Evolutionary conservation across 1,140 invertebrate species (phyloP).

Genomic region (Leptopilina boulardi): DNA sequence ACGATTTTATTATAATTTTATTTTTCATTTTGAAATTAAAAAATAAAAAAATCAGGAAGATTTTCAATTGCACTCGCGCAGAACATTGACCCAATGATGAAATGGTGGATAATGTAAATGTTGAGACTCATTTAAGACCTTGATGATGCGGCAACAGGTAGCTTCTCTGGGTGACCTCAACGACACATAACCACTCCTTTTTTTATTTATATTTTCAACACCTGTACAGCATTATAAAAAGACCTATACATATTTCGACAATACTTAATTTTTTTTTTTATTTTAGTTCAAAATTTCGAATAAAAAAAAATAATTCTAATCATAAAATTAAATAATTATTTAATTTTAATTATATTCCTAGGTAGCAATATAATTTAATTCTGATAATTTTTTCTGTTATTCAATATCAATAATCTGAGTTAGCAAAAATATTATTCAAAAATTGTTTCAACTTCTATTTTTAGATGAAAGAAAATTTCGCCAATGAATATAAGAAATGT

Average conservation of each 20-base stretch:
- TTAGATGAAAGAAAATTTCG: too few species aligned
- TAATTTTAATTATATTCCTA: too few species aligned
- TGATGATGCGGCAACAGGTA: not conserved
- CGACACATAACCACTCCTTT: slow-evolving; percentile 8
- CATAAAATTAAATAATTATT: too few species aligned
- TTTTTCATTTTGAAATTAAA: too few species aligned
- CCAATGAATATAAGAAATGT: not conserved
- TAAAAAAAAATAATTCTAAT: too few species aligned
- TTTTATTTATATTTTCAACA: slow-evolving; percentile 13
- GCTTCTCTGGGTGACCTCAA: slow-evolving; percentile 15
- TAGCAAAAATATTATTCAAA: too few species aligned
- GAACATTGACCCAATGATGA: slow-evolving; percentile 43
- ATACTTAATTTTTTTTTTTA: not conserved
- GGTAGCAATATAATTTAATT: too few species aligned
- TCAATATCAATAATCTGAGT: too few species aligned
- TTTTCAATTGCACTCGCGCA: slow-evolving; percentile 6
- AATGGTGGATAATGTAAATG: slow-evolving; percentile 43
- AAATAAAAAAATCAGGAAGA: not conserved
- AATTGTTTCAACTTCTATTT: too few species aligned
- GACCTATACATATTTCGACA: not conserved
- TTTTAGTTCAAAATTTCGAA: too few species aligned
- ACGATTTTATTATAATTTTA: too few species aligned
- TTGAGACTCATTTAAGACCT: slow-evolving; percentile 39
- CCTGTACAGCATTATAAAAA: not conserved
- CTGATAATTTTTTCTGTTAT: too few species aligned